Evolutionary conservation across 2,113 vertebrate species (phyloP), one percentile per base, ranked within the genome.

Genomic region (Gadus macrocephalus): DNA sequence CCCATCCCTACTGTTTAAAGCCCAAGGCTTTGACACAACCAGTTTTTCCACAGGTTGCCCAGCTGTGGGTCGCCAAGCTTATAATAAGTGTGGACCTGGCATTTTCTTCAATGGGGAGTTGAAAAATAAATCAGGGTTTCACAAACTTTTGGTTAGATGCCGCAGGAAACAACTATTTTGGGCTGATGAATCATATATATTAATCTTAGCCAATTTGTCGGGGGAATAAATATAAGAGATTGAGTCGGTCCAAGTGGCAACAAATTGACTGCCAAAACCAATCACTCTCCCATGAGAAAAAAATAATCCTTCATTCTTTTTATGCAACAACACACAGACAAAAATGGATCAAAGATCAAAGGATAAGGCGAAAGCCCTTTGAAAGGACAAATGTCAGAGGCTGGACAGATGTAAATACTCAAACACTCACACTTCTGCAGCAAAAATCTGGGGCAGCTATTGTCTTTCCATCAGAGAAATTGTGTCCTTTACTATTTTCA

Each of bases 401-500:
- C 15, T 3, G 55, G 55, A 58, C 14, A 58, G n/a, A 58, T 14
- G n/a, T n/a, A 58, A 58, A 58, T 5, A 14, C 15, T n/a, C n/a
- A 7, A 3, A 58, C 64, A 49, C 9, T 49, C 42, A 14, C 1
- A 14, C 12, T 42, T 9, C 42, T 14, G 2, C 42, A 49, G 42
- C 42, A 11, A 2, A 22, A 63, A 80, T 79, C 74, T 73, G 66
- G 81, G 84, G 80, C 81, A 81, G 63, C 76, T 61, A 78, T 61
- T 67, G 73, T 73, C 64, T 19, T 68, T 42, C 60, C 5, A 53
- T 59, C 38, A 67, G 69, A 78, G 53, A 49, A 20, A 77, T 72
- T 76, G 75, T 66, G 22, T 42, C 22, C n/a, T 76, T 83, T 86
- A 58, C 71, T 80, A 86, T 77, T 86, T 80, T 85, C 65, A 87